Base-by-base conservation (phyloP, 2,888 invertebrate genomes). In the Conops quadrifasciatus region DNA sequence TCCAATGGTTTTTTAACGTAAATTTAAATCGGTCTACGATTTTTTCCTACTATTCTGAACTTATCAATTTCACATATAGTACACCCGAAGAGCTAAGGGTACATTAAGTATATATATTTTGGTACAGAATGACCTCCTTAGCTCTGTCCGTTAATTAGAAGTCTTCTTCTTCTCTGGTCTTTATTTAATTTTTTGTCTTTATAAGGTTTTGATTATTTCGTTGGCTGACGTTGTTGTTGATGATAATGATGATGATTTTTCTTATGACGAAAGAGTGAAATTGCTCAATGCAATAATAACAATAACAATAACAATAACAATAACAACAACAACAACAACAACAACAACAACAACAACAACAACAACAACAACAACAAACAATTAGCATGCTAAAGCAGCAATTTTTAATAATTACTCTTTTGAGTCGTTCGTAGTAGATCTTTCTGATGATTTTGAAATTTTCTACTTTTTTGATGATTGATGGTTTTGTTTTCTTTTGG, bases 381-480 rank as follows among this genome's bases (percentile, higher is more conserved):
- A n/a, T n/a, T n/a, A n/a, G n/a, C n/a, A n/a, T n/a, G n/a, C n/a
- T n/a, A n/a, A n/a, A n/a, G n/a, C n/a, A n/a, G n/a, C 78, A 78
- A 80, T 76, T 80, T 79, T 49, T 71, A 53, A 60, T 66, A 71
- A 70, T 64, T 53, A 58, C 70, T 53, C 45, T 70, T 66, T 36
- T 71, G 62, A 66, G 28, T 60, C 53, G 62, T 49, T 66, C 30
- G 70, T 65, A 56, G 64, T 36, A 9, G 36, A 36, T 36, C 36
- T 36, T 4, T 9, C 36, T 36, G 36, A 36, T 53, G 21, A 21
- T 53, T 53, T 43, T 28, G 19, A 59, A 5, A 60, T 53, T 21
- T 58, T 65, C 30, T 56, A 30, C 67, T 49, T 47, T 19, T 64
- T 24, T 59, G 24, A n/a, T 24, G n/a, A 49, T 21, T 53, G n/a